A percentile compares a stretch with the other conserved stretches of the same genome.
These are phyloP conservation scores for Chloroceryle aenea DNA, from an alignment of 2,113 vertebrate species.

Conservation along the genomic window DNA sequence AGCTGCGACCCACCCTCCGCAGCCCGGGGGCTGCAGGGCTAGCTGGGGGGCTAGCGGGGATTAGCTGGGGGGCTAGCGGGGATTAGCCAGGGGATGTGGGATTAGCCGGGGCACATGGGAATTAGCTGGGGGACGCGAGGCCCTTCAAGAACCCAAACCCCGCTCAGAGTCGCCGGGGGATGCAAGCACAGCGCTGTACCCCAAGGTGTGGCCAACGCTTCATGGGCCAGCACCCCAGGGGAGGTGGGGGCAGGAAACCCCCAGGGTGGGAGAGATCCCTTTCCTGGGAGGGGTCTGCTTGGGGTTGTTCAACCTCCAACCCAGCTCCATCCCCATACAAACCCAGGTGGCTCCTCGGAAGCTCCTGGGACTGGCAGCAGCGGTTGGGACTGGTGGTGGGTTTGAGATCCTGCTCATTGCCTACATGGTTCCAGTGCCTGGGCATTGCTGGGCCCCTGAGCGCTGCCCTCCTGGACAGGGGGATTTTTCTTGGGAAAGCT, in stretches of 20 bases:
- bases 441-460: background rate
- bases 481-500: background rate
- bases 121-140: rapidly evolving
- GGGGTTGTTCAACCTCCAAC: background rate
- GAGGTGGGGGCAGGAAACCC: background rate
- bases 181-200: background rate
- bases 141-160: background rate
- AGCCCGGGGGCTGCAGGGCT: background rate
- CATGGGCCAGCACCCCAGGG: rapidly evolving
- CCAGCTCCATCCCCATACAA: background rate
- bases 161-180: background rate
- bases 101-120: background rate
- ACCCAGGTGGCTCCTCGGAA: background rate
- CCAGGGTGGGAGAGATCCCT: background rate
- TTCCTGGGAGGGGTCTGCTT: background rate
- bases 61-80: background rate
- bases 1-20: background rate
- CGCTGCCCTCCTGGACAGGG: background rate
- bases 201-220: rapidly evolving
- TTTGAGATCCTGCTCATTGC: background rate
- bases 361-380: background rate
- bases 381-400: background rate
- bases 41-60: background rate
- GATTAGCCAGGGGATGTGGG: background rate
- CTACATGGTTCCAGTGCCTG: rapidly evolving